Base-by-base conservation (phyloP, 2,113 vertebrate genomes). In the Cephalophus harveyi region DNA sequence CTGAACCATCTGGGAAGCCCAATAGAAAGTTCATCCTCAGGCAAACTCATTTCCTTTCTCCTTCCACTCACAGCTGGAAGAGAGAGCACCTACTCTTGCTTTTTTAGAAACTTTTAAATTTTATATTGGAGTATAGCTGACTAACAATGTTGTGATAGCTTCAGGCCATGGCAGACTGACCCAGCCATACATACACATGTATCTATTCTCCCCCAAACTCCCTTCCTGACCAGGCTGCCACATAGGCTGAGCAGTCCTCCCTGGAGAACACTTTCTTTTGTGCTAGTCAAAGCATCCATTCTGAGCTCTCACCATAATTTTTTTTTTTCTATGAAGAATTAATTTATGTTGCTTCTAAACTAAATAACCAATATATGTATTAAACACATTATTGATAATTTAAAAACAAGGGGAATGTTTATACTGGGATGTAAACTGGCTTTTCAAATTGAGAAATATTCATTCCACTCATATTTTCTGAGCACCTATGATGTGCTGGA, bases 241-340 rank as follows among this genome's bases (percentile, higher is more conserved):
- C 36, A 25, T 43, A 74, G 5, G 6, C 40, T 76, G 71, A 74
- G 67, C 67, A 74, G 67, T 25, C 67, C 21, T 40, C 67, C 36
- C 36, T 74, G 21, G 36, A 40, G 10, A 74, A n/a, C 67, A 40
- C 21, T 25, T 74, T 81, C 15, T 89, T 52, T 62, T 36, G 6
- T 40, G 2, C 33, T 55, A 25, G 43, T 92, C n/a, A 81, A 89
- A 93, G 43, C 7, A 62, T 33, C 25, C 33, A 82, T 54, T 89
- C 33, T 82, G n/a, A n/a, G 17, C 95, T 97, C 86, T 64, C 25
- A 71, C 50, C 30, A 12, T 25, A 64, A 71, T 50, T 21, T 30
- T 7, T 83, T 93, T n/a, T 93, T 92, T 97, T 92, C 52, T 87
- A 85, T 8, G 96, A 92, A 74, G 50, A 87, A 84, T n/a, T 40